Base-by-base conservation (phyloP, 2,888 invertebrate species). In the Litoditis marina region DNA sequence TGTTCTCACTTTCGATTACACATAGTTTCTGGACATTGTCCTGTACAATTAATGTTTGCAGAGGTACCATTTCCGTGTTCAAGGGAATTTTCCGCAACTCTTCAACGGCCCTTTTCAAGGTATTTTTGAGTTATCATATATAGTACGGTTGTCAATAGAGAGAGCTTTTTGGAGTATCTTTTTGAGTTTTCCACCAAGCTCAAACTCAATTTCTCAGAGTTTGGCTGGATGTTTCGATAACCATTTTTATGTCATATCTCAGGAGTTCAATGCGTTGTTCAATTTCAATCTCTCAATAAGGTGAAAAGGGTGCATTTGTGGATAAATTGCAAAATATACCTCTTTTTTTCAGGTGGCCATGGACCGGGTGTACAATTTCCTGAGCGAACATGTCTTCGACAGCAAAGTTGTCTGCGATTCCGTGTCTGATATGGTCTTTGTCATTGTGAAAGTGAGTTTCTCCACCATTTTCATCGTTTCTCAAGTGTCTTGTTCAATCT, bases 401-500 rank as follows among this genome's bases (percentile, higher is more conserved):
- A 89, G 90, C 0, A 89, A 89, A 77, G 90, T 92, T 0, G 90
- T 92, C 0, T 92, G 92, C 0, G 89, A 89, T 81, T 88, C 91
- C 82, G 88, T 91, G 0, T 91, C 90, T 0, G 88, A 89, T 11
- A 84, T 92, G 64, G 88, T 90, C 66, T 87, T 88, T 61, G 84
- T 86, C 34, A 86, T 85, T 61, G 84, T 85, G 39, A 85, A 85
- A 83, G 86, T 86, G 74, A 71, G 78, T 64, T 36, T 57, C 68
- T 30, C 51, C 52, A 25, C 63, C 66, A 11, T 63, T 63, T n/a
- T n/a, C n/a, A n/a, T n/a, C n/a, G n/a, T n/a, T n/a, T n/a, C n/a
- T n/a, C n/a, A n/a, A 2, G n/a, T 42, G 39, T 22, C 11, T 36
- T 36, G 39, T 36, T 36, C n/a, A 25, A 28, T 28, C 16, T 13